Base-by-base conservation (phyloP, 2,113 vertebrate genomes). In the Labeo catla region DNA sequence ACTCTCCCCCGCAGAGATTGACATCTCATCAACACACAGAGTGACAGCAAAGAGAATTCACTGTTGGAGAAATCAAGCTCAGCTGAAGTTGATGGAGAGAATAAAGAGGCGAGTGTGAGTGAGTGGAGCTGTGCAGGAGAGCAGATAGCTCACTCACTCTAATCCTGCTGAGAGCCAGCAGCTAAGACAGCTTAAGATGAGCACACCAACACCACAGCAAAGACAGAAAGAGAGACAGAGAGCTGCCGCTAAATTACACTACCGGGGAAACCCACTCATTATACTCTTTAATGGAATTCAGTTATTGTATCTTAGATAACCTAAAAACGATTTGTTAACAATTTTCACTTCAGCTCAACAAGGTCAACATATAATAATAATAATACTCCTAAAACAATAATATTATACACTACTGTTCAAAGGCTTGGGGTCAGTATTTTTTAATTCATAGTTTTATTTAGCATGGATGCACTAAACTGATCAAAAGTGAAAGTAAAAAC, bases 11-110 rank as follows among this genome's bases (percentile, higher is more conserved):
- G 6, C 63, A 52, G 80, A 70, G 63, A 70, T 21, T 70, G 80
- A 82, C 80, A 82, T 70, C 63, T 66, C 80, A 82, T 82, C 80
- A 82, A 66, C 81, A 82, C 81, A 70, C 63, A 82, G 21, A 70
- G 28, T 68, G 47, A 82, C 80, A 82, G 49, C 80, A 50, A 28
- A 50, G 81, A 82, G 81, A 68, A 39, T 39, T 52, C 63, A 52
- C 6, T 70, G 63, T 82, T 70, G 3, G 63, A 70, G 81, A 39
- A 82, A 82, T 82, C 81, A 81, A 81, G 79, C 79, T 81, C 79
- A 34, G 61, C 59, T 16, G 59, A 28, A 82, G 81, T 19, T 66
- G 81, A 82, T 82, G 81, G 63, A 82, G 81, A 82, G 81, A 82
- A 82, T 82, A 82, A 82, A 70, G 81, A 50, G 77, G 59, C 12